A percentile compares a stretch with the other conserved stretches of the same genome.
Conservation (phyloP, 2,888 invertebrate genomes). For the Litoditis marina region DNA sequence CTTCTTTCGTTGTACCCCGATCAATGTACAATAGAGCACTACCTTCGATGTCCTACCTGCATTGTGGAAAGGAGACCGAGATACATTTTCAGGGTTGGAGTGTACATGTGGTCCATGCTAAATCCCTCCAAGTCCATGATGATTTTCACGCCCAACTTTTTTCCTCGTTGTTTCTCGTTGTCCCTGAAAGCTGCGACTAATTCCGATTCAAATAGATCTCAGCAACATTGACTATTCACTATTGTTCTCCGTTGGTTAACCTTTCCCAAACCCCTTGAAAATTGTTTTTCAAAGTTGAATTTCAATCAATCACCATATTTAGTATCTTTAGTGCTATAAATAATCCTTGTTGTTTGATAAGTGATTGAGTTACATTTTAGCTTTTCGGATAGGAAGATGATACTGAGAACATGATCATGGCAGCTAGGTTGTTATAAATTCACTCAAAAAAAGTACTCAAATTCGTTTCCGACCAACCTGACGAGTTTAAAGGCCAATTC, state of each 20-base stretch:
- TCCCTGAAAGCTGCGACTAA: slow-evolving; percentile 19
- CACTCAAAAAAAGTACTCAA: background rate
- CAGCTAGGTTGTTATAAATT: background rate
- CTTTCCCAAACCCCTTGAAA: too few species aligned
- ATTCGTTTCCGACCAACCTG: slow-evolving; percentile 17
- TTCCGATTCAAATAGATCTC: too few species aligned
- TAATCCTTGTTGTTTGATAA: too few species aligned
- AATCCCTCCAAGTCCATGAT: slow-evolving; percentile 58
- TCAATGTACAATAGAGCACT: too few species aligned
- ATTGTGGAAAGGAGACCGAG: slow-evolving; percentile 46
- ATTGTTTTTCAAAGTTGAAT: background rate
- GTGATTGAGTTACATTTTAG: too few species aligned
- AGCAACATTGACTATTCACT: too few species aligned
- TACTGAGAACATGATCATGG: too few species aligned
- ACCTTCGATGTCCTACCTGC: slow-evolving; percentile 36
- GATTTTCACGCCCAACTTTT: slow-evolving; percentile 52
- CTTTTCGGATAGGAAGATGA: too few species aligned
- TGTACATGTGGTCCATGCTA: slow-evolving; percentile 49
- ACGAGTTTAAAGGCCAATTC: slow-evolving; percentile 51
- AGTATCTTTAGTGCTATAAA: too few species aligned
- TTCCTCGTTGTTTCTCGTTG: slow-evolving; percentile 24
- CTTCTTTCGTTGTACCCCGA: too few species aligned
- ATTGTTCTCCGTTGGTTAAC: too few species aligned
- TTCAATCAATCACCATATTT: too few species aligned
- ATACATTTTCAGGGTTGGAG: slow-evolving; percentile 52